Evolutionary conservation across 2,113 vertebrate species (phyloP), one percentile per base, ranked within the genome.

Genomic region (Pseudorasbora parva): DNA sequence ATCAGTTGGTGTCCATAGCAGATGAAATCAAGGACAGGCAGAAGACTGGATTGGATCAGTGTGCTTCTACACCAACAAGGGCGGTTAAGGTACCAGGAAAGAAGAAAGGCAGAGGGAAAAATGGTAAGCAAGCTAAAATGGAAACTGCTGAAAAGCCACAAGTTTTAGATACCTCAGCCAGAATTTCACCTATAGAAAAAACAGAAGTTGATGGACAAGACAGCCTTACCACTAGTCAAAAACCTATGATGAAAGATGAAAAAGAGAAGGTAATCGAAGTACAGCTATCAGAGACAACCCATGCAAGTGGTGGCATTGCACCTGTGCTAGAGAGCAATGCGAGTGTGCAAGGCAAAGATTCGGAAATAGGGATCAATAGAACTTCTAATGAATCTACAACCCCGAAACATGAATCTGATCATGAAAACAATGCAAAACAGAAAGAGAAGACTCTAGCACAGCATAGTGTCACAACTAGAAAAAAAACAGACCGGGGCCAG

Each of bases 31-130:
- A 85, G 33, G 68, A 83, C 8, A 71, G 6, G 8, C n/a, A 37
- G 27, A 45, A 56, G 12, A 27, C 27, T 64, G 54, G 23, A 64
- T 45, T 30, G 23, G 56, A 77, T 33, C 8, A 2, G 0, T 3
- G 14, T 49, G 54, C 11, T 51, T 78, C 83, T 10, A 12, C 19
- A 37, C 1, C 17, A 21, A 81, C 81, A 66, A 43, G 19, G 10
- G 3, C 15, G 30, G 76, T 45, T 17, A 81, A 77, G 1, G 33
- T 81, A n/a, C 30, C 27, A 37, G 71, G 59, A 59, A 85, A 86
- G 45, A 83, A 81, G 56, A 83, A 21, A 77, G 64, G 72, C 1
- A 83, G 60, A 47, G 77, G 62, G 7, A 86, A 86, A 66, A 79
- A 57, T 85, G 60, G 27, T 17, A 85, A 77, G 62, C 76, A 77